Percentiles rank a stretch among this genome's conserved stretches.
These are phyloP conservation scores for Drosophila quadrilineata DNA, from an alignment of 1,140 invertebrate species.

Conservation along the genomic window DNA sequence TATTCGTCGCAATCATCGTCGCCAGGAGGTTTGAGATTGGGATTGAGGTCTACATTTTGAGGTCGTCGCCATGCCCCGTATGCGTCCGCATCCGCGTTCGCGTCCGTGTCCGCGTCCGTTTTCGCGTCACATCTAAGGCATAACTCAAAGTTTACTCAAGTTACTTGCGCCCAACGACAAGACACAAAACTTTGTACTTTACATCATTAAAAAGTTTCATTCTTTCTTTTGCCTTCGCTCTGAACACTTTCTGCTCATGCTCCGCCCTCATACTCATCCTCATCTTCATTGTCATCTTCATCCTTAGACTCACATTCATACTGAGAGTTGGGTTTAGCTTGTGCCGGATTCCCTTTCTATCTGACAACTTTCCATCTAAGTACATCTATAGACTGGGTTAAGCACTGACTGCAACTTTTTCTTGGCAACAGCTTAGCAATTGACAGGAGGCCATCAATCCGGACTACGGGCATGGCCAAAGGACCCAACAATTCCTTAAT, in stretches of 20 bases:
- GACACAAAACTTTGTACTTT: slow-evolving; percentile 80
- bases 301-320: too few relatives aligned
- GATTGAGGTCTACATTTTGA: slow-evolving; percentile 52
- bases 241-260: slow-evolving; percentile 1
- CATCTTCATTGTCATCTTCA: slow-evolving; percentile 19
- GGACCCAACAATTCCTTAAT: slow-evolving; percentile 46
- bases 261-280: slow-evolving; percentile 3
- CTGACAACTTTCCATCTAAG: slow-evolving; percentile 53
- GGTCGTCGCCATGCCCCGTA: slow-evolving; percentile 44
- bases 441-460: slow-evolving; percentile 72
- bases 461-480: slow-evolving; percentile 16
- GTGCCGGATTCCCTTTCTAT: slow-evolving; percentile 19
- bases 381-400: slow-evolving; percentile 57
- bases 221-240: slow-evolving; percentile 56
- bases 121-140: slow-evolving; percentile 57
- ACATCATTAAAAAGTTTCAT: slow-evolving; percentile 80
- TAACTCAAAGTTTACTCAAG: slow-evolving; percentile 80
- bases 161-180: slow-evolving; percentile 76
- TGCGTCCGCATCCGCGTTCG: slow-evolving; percentile 5
- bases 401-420: slow-evolving; percentile 61
- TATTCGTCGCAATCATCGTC: neutral
- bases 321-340: slow-evolving; percentile 14
- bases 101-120: slow-evolving; percentile 19
- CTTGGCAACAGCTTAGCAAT: slow-evolving; percentile 58
- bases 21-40: neutral